Percentiles rank a stretch among this genome's conserved stretches.
phyloP scores from a whole-genome alignment of 2,113 vertebrate genomes.

The Mionectes macconnelli region DNA sequence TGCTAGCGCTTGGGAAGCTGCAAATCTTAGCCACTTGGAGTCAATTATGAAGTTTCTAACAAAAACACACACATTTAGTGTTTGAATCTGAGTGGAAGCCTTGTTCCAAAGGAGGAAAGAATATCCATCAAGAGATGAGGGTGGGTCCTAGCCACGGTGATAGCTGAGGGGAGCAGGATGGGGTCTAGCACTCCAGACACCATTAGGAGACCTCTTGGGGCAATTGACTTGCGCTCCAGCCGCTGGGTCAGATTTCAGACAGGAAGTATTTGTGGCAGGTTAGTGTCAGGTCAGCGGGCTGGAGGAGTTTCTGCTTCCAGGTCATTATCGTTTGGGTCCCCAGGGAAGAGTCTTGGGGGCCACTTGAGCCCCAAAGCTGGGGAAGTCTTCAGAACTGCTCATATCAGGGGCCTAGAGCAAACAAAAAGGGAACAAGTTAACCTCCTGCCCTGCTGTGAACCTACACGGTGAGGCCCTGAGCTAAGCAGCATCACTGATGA shows the following conservation, averaged over 20 bases:
- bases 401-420: conserved; percentile 91
- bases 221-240: conserved; percentile 74
- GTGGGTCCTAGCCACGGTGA: conserved; percentile 54
- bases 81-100: conserved; percentile 57
- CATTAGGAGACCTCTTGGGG: conserved; percentile 75
- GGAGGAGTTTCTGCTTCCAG: conserved; percentile 65
- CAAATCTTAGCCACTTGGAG: conserved; percentile 66
- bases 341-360: conserved; percentile 90
- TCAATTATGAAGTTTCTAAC: conserved; percentile 57
- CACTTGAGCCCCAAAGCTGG: conserved; percentile 95
- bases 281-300: conserved; percentile 71
- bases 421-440: conserved; percentile 52
- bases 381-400: conserved; percentile 98
- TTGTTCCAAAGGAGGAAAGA: conserved; percentile 49
- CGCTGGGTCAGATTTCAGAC: conserved; percentile 70
- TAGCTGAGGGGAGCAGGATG: conserved; percentile 62
- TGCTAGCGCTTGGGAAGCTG: conserved; percentile 55
- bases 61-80: conserved; percentile 71
- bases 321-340: conserved; percentile 96
- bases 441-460: background rate
- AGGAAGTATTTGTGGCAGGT: conserved; percentile 64
- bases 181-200: conserved; percentile 65
- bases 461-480: background rate
- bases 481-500: background rate
- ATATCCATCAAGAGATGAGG: conserved; percentile 55